Conservation (phyloP, 2,888 invertebrate species). For the Tiliacea aurago region DNA sequence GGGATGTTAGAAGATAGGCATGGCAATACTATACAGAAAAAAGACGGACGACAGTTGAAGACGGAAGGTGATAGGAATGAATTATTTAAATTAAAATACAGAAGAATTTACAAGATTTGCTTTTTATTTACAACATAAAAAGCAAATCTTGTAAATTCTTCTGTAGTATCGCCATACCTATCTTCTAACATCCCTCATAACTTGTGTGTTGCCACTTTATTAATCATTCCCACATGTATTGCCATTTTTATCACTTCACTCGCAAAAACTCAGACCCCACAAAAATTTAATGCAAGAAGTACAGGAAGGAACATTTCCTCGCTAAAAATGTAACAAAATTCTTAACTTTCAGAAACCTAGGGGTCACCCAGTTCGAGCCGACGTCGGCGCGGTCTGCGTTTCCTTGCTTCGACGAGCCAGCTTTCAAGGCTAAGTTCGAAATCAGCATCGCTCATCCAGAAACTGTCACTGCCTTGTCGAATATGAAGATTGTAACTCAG, state of each 20-base stretch:
- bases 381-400: constrained; percentile 92
- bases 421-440: constrained; percentile 94
- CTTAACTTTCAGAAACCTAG: constrained; percentile 88
- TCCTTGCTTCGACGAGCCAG: constrained; percentile 95
- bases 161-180: too few relatives aligned
- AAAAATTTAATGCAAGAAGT: constrained; percentile 4
- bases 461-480: constrained; percentile 92
- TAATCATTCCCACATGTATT: too few relatives aligned
- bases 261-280: not conserved
- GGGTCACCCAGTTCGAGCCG: constrained; percentile 92
- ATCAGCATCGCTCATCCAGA: constrained; percentile 92
- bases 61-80: too few relatives aligned
- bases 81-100: too few relatives aligned
- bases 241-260: not conserved
- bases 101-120: too few relatives aligned
- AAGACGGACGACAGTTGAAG: too few relatives aligned
- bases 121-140: too few relatives aligned
- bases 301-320: constrained; percentile 10
- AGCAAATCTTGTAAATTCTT: too few relatives aligned
- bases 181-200: too few relatives aligned
- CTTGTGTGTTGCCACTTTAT: too few relatives aligned
- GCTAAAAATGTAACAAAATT: not conserved
- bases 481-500: constrained; percentile 92
- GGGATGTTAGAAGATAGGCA: too few relatives aligned
- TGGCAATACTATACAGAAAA: too few relatives aligned